Conservation (phyloP, 2,797 vertebrate species). For the Typhlichthys subterraneus region DNA sequence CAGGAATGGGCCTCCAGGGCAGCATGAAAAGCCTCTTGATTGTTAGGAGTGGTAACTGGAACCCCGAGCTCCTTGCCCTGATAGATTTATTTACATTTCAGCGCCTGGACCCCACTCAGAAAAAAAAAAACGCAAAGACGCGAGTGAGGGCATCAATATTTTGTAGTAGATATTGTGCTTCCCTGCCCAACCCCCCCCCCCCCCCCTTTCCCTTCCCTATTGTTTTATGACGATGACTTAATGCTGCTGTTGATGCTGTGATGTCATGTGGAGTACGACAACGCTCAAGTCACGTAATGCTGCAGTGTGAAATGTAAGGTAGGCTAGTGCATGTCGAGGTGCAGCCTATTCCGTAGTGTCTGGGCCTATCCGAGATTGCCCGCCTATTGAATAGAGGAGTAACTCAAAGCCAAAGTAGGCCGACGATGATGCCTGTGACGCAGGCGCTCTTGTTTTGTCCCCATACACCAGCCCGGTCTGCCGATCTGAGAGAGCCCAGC, state of each 20-base stretch:
- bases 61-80: slow-evolving; percentile 67
- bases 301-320: neutral
- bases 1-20: slow-evolving; percentile 82
- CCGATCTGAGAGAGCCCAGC: too few species aligned
- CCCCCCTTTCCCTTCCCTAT: slow-evolving; percentile 13
- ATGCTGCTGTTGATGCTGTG: slow-evolving; percentile 38
- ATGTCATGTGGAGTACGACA: slow-evolving; percentile 7
- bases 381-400: too few species aligned
- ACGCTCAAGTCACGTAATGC: slow-evolving; percentile 9
- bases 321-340: too few species aligned
- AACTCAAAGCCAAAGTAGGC: too few species aligned
- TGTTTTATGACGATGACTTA: slow-evolving; percentile 56
- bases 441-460: too few species aligned
- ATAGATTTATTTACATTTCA: slow-evolving; percentile 85
- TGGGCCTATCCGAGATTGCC: too few species aligned
- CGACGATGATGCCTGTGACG: too few species aligned
- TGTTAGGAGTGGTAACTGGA: slow-evolving; percentile 80
- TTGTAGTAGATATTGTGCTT: slow-evolving; percentile 61
- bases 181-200: slow-evolving; percentile 18
- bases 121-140: slow-evolving; percentile 39
- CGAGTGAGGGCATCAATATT: slow-evolving; percentile 67
- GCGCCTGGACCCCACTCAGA: slow-evolving; percentile 62
- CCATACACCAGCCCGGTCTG: too few species aligned
- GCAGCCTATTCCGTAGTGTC: too few species aligned
- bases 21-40: slow-evolving; percentile 81